Evolutionary conservation across 2,888 invertebrate species (phyloP).

Genomic region (Terebella lapidaria): DNA sequence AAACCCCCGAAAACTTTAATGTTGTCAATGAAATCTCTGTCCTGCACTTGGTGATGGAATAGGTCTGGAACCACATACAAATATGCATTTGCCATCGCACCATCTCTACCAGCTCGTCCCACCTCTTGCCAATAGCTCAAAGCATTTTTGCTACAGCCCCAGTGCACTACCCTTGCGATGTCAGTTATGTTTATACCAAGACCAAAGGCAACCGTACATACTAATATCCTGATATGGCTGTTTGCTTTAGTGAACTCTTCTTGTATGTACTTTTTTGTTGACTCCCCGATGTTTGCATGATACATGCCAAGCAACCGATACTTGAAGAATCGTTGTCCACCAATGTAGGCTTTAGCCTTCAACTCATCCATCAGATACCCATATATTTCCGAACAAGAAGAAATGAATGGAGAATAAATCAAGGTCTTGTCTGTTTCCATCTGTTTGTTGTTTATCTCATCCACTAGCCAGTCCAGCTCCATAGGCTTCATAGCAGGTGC

Average conservation of each 20-base stretch:
- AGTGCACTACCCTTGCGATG: neutral
- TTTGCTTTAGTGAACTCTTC: neutral
- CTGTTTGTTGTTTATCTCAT: neutral
- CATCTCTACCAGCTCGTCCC: neutral
- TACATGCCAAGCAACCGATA: neutral
- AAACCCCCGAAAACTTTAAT: neutral
- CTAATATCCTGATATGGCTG: neutral
- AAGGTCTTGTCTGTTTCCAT: neutral
- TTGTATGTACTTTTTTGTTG: neutral
- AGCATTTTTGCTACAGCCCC: neutral
- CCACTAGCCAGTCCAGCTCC: neutral
- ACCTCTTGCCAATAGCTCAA: no score
- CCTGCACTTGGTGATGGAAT: neutral
- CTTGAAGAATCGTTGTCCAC: neutral
- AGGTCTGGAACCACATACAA: neutral
- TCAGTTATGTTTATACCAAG: neutral
- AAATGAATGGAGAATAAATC: neutral
- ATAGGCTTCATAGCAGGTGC: neutral
- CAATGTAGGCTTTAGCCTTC: neutral
- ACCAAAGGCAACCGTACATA: neutral
- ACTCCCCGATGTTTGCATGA: neutral
- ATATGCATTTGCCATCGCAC: neutral
- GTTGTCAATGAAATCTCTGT: neutral
- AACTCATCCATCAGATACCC: neutral
- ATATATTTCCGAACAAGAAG: neutral